These are phyloP conservation scores for Diogma glabrata DNA, from an alignment of 2,888 invertebrate species.

Conservation along the genomic window DNA sequence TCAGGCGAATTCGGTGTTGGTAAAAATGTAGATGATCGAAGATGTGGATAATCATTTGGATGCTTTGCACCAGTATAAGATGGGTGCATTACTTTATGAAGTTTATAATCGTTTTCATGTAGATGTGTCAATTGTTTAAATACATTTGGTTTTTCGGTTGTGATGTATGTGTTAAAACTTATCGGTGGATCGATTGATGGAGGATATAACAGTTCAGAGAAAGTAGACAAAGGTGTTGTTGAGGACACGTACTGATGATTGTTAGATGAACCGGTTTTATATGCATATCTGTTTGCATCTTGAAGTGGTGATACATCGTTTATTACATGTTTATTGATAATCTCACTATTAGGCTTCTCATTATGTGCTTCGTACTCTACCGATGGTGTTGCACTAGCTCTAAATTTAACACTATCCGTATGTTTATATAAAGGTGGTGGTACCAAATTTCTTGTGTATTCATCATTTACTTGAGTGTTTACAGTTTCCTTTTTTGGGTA, in stretches of 20 bases:
- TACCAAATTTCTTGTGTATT: constrained; percentile 10
- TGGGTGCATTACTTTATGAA: constrained; percentile 17
- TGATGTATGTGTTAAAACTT: constrained; percentile 8
- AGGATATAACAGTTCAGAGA: constrained; percentile 2
- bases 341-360: background rate
- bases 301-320: constrained; percentile 12
- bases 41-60: background rate
- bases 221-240: background rate
- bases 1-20: constrained; percentile 12
- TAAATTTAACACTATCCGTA: constrained; percentile 11
- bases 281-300: constrained; percentile 13
- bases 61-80: constrained; percentile 13
- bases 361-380: background rate
- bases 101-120: constrained; percentile 15
- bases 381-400: background rate
- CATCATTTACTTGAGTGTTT: constrained; percentile 3
- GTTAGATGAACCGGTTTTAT: constrained; percentile 10
- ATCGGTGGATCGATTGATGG: constrained; percentile 2
- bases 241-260: background rate
- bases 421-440: constrained; percentile 13
- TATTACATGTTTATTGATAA: background rate
- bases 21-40: background rate
- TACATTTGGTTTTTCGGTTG: constrained; percentile 16
- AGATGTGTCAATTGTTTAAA: constrained; percentile 15
- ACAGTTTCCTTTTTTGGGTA: background rate